Base-by-base conservation (phyloP, 2,113 vertebrate genomes). In the Herpetotheres cachinnans region DNA sequence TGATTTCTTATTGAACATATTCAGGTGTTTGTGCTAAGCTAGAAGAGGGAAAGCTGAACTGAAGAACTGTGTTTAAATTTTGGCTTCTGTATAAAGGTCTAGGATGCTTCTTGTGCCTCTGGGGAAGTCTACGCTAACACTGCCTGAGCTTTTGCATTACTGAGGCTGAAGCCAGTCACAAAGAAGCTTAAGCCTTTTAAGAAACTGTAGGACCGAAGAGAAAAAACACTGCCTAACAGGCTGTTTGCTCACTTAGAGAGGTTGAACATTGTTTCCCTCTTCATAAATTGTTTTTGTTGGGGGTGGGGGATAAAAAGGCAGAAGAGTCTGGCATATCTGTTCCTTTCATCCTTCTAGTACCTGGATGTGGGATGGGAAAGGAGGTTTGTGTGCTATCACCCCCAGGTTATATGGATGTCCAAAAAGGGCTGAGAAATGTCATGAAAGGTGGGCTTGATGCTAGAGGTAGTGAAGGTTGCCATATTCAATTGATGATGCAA, bases 231-330 rank as follows among this genome's bases (percentile, higher is more conserved):
- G 34, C 34, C 17, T 70, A 11, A 12, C 26, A 30, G 47, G 29
- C 44, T 89, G 13, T 56, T 81, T 44, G 62, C 47, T 16, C 9
- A 7, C 27, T 77, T 65, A 11, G 15, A 10, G 16, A 59, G 30
- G 14, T 13, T 72, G 54, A 49, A 30, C 4, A 0, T 78, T 34
- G 52, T 27, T 79, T 67, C 3, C 16, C 8, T 50, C 61, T 61
- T 47, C 11, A 2, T 12, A 76, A 82, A 14, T 61, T 40, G 16
- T 10, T 67, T 38, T 32, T 62, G 20, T 30, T 16, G 29, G 9
- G 14, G 8, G 0, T 0, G 1, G 7, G 11, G 16, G 19, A 50
- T 38, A 46, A 40, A 62, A 79, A 56, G 12, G n/a, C 32, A 26
- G 47, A 58, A 46, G 11, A 44, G 36, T 38, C 46, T 46, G 49